Evolutionary conservation across 2,113 vertebrate genomes (phyloP).

Genomic region (Otolemur garnettii): DNA sequence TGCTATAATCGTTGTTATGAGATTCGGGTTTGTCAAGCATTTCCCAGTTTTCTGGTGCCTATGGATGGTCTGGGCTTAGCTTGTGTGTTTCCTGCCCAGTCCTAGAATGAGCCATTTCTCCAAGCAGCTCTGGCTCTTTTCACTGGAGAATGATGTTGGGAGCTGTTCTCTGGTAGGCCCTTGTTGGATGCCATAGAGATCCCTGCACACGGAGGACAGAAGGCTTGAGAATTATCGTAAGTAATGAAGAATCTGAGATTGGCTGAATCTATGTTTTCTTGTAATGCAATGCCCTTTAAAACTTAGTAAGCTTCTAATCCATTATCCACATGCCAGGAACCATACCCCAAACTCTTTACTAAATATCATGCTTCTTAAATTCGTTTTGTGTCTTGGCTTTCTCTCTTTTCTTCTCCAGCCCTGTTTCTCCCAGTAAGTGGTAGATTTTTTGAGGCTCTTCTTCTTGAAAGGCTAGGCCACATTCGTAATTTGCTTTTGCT

Average conservation of each 20-base stretch:
- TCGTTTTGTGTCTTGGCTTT: slow-evolving; percentile 16
- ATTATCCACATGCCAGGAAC: neutral
- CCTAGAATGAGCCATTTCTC: neutral
- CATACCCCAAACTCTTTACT: neutral
- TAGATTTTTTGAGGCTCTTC: slow-evolving; percentile 31
- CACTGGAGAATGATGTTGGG: neutral
- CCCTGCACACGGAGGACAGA: neutral
- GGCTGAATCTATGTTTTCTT: neutral
- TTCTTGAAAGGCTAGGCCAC: neutral
- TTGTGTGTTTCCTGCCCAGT: neutral
- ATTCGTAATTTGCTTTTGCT: slow-evolving; percentile 58
- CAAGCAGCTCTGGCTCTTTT: neutral
- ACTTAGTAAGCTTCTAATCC: neutral
- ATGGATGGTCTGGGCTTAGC: neutral
- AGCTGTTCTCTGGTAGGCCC: neutral
- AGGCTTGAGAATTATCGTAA: slow-evolving; percentile 22
- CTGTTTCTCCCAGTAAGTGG: slow-evolving; percentile 24
- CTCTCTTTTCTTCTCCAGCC: neutral
- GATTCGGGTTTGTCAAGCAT: neutral
- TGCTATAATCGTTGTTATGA: neutral
- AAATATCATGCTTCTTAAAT: neutral
- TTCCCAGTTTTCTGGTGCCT: neutral
- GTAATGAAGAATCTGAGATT: neutral
- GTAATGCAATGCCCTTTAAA: neutral
- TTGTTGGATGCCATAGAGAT: neutral